These are phyloP conservation scores for Trichoplusia ni DNA, from an alignment of 1,140 invertebrate genomes.

Conservation along the genomic window DNA sequence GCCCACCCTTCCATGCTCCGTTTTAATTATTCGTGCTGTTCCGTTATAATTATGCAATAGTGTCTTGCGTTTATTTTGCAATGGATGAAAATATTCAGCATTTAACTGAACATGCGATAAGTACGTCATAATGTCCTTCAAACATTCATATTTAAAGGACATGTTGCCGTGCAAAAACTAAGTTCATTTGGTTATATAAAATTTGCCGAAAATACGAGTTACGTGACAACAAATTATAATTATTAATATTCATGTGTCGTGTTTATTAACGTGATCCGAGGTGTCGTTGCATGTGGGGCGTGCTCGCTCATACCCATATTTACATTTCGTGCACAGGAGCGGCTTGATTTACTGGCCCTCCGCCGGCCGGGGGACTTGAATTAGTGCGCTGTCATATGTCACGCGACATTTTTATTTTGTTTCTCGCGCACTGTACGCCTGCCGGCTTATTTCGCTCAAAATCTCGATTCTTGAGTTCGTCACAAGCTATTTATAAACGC, in stretches of 20 bases:
- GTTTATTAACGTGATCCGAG: conserved; percentile 55
- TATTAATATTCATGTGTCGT: conserved; percentile 63
- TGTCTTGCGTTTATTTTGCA: too few relatives aligned
- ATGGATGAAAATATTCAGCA: too few relatives aligned
- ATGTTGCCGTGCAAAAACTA: too few relatives aligned
- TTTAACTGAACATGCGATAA: too few relatives aligned
- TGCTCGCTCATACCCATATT: conserved; percentile 62
- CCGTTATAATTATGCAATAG: conserved; percentile 14
- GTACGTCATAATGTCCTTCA: background rate
- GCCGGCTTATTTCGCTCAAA: conserved; percentile 59
- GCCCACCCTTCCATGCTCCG: background rate
- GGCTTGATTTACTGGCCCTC: conserved; percentile 69
- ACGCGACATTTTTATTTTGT: conserved; percentile 72
- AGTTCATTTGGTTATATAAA: too few relatives aligned
- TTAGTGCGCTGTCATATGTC: conserved; percentile 72
- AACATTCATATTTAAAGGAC: background rate
- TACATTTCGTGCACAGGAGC: conserved; percentile 65
- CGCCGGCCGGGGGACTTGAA: conserved; percentile 64
- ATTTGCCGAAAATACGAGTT: conserved; percentile 1
- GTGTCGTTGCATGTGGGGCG: conserved; percentile 59
- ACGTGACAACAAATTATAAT: conserved; percentile 45
- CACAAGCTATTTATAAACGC: conserved; percentile 71
- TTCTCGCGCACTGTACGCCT: conserved; percentile 48
- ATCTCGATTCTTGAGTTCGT: conserved; percentile 62
- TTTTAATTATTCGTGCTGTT: conserved; percentile 8